Base-by-base conservation (phyloP, 2,113 vertebrate genomes). In the Mungos mungo region DNA sequence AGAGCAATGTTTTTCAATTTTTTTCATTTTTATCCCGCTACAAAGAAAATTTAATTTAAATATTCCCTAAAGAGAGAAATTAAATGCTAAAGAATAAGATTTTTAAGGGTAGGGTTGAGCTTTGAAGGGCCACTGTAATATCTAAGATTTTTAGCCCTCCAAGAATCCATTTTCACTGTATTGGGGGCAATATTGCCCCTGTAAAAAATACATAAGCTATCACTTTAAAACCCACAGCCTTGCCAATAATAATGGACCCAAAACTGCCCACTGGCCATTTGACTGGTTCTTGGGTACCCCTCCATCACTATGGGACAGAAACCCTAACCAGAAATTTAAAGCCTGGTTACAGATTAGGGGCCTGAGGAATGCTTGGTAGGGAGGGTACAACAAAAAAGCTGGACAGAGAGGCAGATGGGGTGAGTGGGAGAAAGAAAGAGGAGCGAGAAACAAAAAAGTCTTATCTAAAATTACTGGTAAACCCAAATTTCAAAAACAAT, bases 31-130 rank as follows among this genome's bases (percentile, higher is more conserved):
- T 76, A 86, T 81, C 14, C 4, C 27, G 23, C 47, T 85, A 81
- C 68, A n/a, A 47, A 60, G 25, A 79, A 85, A 68, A 89, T 8
- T 72, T 79, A 35, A 82, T 41, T 85, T 80, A 82, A 38, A 79
- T n/a, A 65, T 88, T 88, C 41, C 33, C 76, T 88, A 77, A 69
- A 69, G n/a, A 91, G 38, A 76, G 25, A 96, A 84, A 88, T n/a
- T 88, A 91, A 92, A 84, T 79, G 13, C 31, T 84, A 85, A 89
- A 13, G 16, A 88, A 88, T 83, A 76, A 66, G n/a, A 57, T 66
- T 85, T 85, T 96, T 89, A 88, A 16, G 69, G 3, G 11, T 14
- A 88, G 2, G 11, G 21, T 60, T 79, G n/a, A 57, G 54, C 33
- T 92, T 94, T 88, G 72, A 89, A 95, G 69, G 47, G 57, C 4